Percentiles rank a stretch among this genome's conserved stretches.
Conservation (phyloP, 2,113 vertebrate species). For the Ailuropoda melanoleuca region DNA sequence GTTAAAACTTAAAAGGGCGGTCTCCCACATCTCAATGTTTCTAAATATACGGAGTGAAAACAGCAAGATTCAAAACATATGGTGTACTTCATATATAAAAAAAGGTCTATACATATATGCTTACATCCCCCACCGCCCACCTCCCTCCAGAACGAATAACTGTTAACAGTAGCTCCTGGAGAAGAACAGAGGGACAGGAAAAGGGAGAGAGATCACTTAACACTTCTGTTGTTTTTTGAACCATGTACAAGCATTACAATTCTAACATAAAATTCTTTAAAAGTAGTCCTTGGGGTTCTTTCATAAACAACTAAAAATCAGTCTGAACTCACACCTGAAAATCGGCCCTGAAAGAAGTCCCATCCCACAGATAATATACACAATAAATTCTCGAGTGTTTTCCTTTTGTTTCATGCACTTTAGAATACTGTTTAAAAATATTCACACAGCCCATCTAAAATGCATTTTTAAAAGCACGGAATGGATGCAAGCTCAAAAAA, state of each 20-base stretch:
- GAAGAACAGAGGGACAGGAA: background rate
- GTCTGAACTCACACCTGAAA: slow-evolving; percentile 47
- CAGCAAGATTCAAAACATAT: slow-evolving; percentile 50
- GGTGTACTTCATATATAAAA: background rate
- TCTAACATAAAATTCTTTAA: slow-evolving; percentile 33
- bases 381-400: background rate
- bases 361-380: slow-evolving; percentile 27
- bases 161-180: slow-evolving; percentile 4
- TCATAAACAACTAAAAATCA: slow-evolving; percentile 38
- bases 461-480: slow-evolving; percentile 37
- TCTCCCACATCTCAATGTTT: background rate
- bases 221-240: slow-evolving; percentile 26
- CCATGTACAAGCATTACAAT: slow-evolving; percentile 57
- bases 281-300: slow-evolving; percentile 30
- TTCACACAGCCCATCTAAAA: slow-evolving; percentile 22
- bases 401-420: slow-evolving; percentile 39
- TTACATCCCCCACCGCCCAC: background rate
- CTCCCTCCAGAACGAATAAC: slow-evolving; percentile 12
- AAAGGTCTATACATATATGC: background rate
- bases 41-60: slow-evolving; percentile 46
- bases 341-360: background rate
- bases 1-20: slow-evolving; percentile 35
- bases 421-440: slow-evolving; percentile 33
- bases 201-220: slow-evolving; percentile 9
- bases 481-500: slow-evolving; percentile 4